Evolutionary conservation across 2,113 vertebrate genomes (phyloP).

Genomic region (Alaudala cheleensis): DNA sequence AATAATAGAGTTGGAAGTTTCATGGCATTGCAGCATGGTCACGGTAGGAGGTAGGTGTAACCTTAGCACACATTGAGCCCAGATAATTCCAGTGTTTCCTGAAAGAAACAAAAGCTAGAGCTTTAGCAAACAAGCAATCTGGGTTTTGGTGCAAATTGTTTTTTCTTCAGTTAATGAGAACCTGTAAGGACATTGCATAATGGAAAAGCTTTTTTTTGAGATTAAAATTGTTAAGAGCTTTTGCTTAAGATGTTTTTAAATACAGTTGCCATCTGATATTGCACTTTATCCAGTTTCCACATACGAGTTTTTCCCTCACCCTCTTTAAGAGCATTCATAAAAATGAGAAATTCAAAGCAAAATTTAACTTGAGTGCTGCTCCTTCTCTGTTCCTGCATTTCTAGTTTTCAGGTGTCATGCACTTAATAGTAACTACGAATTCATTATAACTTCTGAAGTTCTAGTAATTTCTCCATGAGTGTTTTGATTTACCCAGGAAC

Average conservation of each 20-base stretch:
- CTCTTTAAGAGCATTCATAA: background rate
- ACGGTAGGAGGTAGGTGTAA: constrained; percentile 24
- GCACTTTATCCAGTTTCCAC: background rate
- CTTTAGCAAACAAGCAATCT: background rate
- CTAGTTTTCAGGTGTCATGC: background rate
- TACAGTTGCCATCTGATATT: background rate
- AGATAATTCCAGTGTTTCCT: constrained; percentile 34
- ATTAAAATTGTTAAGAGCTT: background rate
- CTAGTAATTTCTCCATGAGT: background rate
- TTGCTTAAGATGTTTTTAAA: background rate
- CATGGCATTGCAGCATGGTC: background rate
- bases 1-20: background rate
- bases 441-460: background rate
- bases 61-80: background rate
- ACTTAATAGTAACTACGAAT: background rate
- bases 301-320: fast-evolving
- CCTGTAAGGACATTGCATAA: background rate
- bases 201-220: background rate
- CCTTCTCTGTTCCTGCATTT: background rate
- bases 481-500: background rate
- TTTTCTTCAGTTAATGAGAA: background rate
- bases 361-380: background rate
- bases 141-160: background rate
- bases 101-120: constrained; percentile 18
- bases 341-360: background rate